Conservation (phyloP, 2,797 vertebrate genomes). For the Poliocrania exsul region DNA sequence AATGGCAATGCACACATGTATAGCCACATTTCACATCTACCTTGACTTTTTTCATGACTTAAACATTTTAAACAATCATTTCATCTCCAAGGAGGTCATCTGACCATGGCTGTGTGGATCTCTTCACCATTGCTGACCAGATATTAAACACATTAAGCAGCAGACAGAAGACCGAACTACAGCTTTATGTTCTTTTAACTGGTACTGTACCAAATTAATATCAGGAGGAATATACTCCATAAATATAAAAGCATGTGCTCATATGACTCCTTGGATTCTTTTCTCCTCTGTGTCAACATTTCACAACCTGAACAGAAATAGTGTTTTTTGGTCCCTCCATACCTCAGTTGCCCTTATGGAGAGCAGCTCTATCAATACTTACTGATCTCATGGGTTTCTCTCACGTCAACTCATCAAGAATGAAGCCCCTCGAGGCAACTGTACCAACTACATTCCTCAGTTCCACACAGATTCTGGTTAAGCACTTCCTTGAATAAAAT, state of each 20-base stretch:
- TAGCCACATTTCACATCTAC: background rate
- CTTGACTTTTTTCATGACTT: background rate
- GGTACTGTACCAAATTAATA: background rate
- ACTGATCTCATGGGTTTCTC: background rate
- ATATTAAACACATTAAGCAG: conserved; percentile 7
- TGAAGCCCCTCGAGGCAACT: background rate
- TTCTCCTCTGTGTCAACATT: background rate
- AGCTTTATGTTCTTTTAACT: conserved; percentile 6
- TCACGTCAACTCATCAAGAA: background rate
- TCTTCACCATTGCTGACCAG: background rate
- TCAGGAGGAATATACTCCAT: background rate
- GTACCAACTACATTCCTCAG: background rate
- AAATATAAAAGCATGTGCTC: background rate
- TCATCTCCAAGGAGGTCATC: conserved; percentile 5
- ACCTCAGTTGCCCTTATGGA: background rate
- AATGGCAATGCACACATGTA: background rate
- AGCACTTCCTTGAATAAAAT: background rate
- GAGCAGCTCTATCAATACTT: background rate
- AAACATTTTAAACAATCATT: conserved; percentile 13
- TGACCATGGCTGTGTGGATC: accelerated
- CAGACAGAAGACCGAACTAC: conserved; percentile 5
- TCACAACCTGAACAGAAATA: background rate
- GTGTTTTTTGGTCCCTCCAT: background rate
- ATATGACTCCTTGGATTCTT: background rate
- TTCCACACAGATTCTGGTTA: background rate